Conservation (phyloP, 2,888 invertebrate species). For the Drosophila diplacantha region DNA sequence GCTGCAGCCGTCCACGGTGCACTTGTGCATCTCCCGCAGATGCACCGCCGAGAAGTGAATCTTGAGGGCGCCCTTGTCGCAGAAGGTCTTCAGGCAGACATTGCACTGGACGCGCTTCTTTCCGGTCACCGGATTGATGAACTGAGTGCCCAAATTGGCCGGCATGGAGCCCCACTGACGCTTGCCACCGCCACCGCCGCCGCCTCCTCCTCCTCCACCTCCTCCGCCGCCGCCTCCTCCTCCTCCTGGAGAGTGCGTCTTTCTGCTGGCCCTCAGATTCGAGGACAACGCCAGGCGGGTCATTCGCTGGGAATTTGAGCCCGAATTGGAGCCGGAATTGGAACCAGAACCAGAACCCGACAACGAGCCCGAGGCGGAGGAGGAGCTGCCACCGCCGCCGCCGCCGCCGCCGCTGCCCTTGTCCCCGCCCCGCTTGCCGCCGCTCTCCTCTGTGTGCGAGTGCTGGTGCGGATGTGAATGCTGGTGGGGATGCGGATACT, state of each 20-base stretch:
- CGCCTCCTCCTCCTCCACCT: conserved; percentile 77
- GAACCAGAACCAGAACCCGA: conserved; percentile 18
- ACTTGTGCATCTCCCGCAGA: conserved; percentile 99
- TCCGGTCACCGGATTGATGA: conserved; percentile 94
- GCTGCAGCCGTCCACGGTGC: conserved; percentile 98
- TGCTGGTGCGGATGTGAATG: conserved; percentile 33
- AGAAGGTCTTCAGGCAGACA: conserved; percentile 98
- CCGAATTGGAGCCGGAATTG: conserved; percentile 22
- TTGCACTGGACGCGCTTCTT: conserved; percentile 99
- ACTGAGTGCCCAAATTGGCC: conserved; percentile 90
- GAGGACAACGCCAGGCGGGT: conserved; percentile 54
- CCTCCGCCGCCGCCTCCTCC: not conserved
- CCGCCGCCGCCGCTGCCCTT: conserved; percentile 31
- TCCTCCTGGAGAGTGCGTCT: conserved; percentile 80
- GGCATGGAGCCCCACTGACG: conserved; percentile 89
- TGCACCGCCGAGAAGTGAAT: conserved; percentile 99
- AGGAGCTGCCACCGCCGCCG: conserved; percentile 41
- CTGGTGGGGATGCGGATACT: conserved; percentile 24
- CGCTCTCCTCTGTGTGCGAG: conserved; percentile 36
- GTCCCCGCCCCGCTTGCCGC: conserved; percentile 24
- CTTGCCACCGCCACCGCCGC: conserved; percentile 77
- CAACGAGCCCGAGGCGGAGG: conserved; percentile 36
- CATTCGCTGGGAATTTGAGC: conserved; percentile 54
- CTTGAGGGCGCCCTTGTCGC: conserved; percentile 99
- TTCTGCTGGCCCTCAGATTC: conserved; percentile 65